phyloP scores from a whole-genome alignment of 2,888 invertebrate genomes.

The Acanthococcus lagerstroemiae region DNA sequence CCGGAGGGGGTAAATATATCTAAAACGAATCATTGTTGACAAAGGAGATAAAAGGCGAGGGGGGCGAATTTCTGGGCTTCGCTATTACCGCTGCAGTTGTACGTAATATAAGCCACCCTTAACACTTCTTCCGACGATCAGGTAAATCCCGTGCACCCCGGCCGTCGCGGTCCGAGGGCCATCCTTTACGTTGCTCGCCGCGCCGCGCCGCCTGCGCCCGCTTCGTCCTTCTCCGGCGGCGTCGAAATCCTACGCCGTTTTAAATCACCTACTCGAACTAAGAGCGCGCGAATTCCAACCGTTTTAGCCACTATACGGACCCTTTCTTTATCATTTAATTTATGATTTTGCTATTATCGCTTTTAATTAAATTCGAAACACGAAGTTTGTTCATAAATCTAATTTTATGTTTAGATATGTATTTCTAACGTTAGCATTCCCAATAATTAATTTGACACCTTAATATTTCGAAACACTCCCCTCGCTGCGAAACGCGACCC shows the following conservation, averaged over 20 bases:
- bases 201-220: background rate
- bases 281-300: conserved; percentile 29
- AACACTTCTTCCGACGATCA: conserved; percentile 26
- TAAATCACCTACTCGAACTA: conserved; percentile 28
- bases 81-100: conserved; percentile 18
- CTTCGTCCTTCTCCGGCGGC: background rate
- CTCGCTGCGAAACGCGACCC: background rate
- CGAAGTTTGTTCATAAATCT: conserved; percentile 32
- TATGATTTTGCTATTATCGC: conserved; percentile 31
- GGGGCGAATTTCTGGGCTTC: conserved; percentile 20
- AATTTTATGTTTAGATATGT: conserved; percentile 31
- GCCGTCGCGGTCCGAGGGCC: background rate
- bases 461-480: conserved; percentile 29
- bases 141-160: conserved; percentile 15
- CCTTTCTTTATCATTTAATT: conserved; percentile 31
- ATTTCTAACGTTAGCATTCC: conserved; percentile 31
- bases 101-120: conserved; percentile 13
- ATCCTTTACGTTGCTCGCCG: background rate
- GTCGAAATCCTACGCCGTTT: conserved; percentile 21
- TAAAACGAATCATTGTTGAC: conserved; percentile 31
- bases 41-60: conserved; percentile 30
- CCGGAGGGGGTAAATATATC: conserved; percentile 11
- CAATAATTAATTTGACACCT: conserved; percentile 32
- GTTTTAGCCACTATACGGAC: conserved; percentile 31
- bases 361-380: conserved; percentile 32